A percentile compares a stretch with the other conserved stretches of the same genome.
These are phyloP conservation scores for Oncopodura yosiiana DNA, from an alignment of 1,140 invertebrate genomes.

Conservation along the genomic window DNA sequence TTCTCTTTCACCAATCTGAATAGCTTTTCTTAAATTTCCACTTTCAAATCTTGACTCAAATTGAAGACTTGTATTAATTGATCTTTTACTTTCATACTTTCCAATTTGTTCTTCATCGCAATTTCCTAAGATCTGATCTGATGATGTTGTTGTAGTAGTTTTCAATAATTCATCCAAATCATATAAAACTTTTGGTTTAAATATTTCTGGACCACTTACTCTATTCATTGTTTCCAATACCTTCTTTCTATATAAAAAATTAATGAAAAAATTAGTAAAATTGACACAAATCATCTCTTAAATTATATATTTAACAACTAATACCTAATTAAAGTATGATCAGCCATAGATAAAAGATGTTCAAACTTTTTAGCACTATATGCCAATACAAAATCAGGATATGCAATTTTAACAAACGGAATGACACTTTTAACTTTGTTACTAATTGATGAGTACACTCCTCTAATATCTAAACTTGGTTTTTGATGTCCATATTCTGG, in stretches of 20 bases:
- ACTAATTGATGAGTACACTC: conserved; percentile 41
- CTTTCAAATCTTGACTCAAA: conserved; percentile 87
- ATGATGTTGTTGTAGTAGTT: conserved; percentile 19
- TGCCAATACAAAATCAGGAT: conserved; percentile 57
- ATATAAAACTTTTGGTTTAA: conserved; percentile 56
- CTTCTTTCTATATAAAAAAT: conserved; percentile 41
- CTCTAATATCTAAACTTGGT: conserved; percentile 22
- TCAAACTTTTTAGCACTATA: conserved; percentile 47
- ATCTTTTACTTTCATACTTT: conserved; percentile 42
- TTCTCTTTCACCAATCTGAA: conserved; percentile 64
- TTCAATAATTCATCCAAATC: conserved; percentile 54
- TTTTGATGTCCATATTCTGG: conserved; percentile 30
- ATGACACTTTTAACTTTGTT: conserved; percentile 50
- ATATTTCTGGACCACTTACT: conserved; percentile 49
- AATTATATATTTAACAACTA: conserved; percentile 3
- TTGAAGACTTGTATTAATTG: too few relatives aligned
- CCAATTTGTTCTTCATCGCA: conserved; percentile 52
- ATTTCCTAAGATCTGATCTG: conserved; percentile 43
- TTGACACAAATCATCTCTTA: background rate
- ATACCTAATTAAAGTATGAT: conserved; percentile 52
- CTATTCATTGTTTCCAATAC: conserved; percentile 51
- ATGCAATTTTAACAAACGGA: conserved; percentile 63
- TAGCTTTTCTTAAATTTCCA: conserved; percentile 77
- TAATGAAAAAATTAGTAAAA: background rate
- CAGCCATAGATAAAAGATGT: conserved; percentile 50